Percentiles rank a stretch among this genome's conserved stretches.
These are phyloP conservation scores for Dromaius novaehollandiae DNA, from an alignment of 2,113 vertebrate species.

Conservation along the genomic window DNA sequence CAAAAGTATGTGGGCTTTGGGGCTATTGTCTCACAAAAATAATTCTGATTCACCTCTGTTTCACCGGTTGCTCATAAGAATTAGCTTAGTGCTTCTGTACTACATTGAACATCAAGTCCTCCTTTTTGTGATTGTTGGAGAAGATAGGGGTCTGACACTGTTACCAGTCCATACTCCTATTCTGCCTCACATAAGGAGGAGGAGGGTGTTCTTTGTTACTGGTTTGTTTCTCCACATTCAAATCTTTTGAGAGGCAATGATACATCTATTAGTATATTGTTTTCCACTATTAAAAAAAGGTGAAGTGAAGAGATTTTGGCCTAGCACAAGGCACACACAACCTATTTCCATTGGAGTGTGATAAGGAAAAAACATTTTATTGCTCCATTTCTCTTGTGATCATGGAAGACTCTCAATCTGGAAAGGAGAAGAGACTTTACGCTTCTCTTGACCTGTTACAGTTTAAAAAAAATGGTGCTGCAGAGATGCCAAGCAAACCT, in stretches of 20 bases:
- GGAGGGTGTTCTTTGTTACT: neutral
- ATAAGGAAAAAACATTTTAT: neutral
- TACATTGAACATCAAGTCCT: neutral
- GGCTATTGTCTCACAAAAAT: neutral
- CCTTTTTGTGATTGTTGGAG: neutral
- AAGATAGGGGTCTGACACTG: neutral
- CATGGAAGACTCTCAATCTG: neutral
- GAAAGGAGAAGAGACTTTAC: neutral
- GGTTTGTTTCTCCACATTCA: neutral
- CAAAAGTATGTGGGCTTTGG: neutral
- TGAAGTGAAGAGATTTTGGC: neutral
- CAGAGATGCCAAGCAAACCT: neutral
- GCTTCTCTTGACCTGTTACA: neutral
- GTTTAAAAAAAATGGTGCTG: neutral
- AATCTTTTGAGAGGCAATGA: neutral
- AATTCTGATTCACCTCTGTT: neutral
- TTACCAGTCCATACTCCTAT: neutral
- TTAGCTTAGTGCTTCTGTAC: neutral
- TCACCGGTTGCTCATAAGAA: neutral
- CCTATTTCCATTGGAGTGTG: neutral
- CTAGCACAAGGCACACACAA: too few species aligned
- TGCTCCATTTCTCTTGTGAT: neutral
- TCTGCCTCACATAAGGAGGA: accelerated
- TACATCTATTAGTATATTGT: too few species aligned
- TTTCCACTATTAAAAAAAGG: too few species aligned